Evolutionary conservation across 2,113 vertebrate genomes (phyloP), one percentile per base, ranked within the genome.

Genomic region (Falcunculus frontatus): DNA sequence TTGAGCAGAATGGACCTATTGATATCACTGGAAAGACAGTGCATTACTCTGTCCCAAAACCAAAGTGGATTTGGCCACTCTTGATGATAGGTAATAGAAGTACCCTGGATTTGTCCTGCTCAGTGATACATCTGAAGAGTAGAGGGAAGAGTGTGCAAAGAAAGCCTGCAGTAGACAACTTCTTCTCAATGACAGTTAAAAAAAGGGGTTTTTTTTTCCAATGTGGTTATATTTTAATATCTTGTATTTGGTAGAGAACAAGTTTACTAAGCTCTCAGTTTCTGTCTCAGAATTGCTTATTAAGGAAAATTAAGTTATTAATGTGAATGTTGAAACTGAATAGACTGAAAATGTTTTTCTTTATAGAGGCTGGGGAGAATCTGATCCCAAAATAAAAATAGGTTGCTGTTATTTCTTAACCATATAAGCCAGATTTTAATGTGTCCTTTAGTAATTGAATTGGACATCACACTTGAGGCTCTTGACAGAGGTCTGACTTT

Each of bases 1-100:
- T 22, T 56, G 86, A 95, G 47, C 20, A 92, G 73, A 97, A 94
- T 81, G 52, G 60, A 67, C 73, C 80, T 81, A 89, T 47, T 95
- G 76, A 92, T 90, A 79, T 65, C 26, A 49, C 70, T 92, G 79
- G 46, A 92, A 42, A 64, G 77, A 72, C 26, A 68, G 25, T 35
- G 62, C 52, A 57, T 94, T 85, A 42, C 52, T 84, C 59, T 95
- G 30, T 87, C 76, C 74, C 55, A 46, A 81, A 90, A 63, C 42
- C 37, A 35, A 87, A 94, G 81, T 69, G 91, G 50, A 60, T 88
- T 90, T 84, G 42, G 32, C 32, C 49, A 20, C 52, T 78, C 21
- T 35, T 90, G 39, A 25, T 80, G 42, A 39, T 73, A 78, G 19
- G 10, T 68, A 44, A 42, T 44, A 44, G 41, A 65, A 75, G 13